Base-by-base conservation (phyloP, 2,113 vertebrate species). In the Eublepharis macularius region DNA sequence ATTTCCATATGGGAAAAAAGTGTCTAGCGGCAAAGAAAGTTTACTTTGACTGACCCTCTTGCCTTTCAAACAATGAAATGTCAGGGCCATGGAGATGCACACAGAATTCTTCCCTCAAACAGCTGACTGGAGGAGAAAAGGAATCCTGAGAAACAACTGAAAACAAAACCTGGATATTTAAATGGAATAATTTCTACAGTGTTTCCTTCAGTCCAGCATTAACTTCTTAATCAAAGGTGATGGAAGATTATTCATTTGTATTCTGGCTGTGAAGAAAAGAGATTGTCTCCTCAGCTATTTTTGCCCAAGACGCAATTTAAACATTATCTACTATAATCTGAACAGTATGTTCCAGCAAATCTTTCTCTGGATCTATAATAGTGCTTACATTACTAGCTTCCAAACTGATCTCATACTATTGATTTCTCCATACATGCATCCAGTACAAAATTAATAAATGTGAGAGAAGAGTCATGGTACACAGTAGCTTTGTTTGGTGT, bases 21-120 rank as follows among this genome's bases (percentile, higher is more conserved):
- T 12, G 66, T 24, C 65, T 65, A 84, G 81, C 54, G 77, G 0
- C 47, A 51, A 0, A 76, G 14, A 89, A 43, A 77, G 92, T 94
- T 93, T 92, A 91, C 86, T 94, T 86, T 93, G 82, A 92, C 74
- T 92, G 92, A 95, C 90, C 93, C 81, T 88, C 65, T 82, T 79
- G 86, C 86, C 79, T 91, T 92, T 85, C 74, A 76, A 91, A 93
- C 84, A 93, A 82, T 73, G 47, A 81, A 57, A 90, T 94, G 87
- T 87, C 92, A 92, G 43, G 82, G 86, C 78, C 63, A 36, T 73
- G 81, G 81, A 77, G 65, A 82, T 32, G 49, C 75, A 84, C 77
- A 45, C 87, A 87, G 60, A 76, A 60, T 54, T 29, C 79, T 85
- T 51, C 0, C 4, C 43, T 89, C 75, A 89, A 83, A 39, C 3